Evolutionary conservation across 2,113 vertebrate genomes (phyloP), one percentile per base, ranked within the genome.

Genomic region (Pycnonotus jocosus): DNA sequence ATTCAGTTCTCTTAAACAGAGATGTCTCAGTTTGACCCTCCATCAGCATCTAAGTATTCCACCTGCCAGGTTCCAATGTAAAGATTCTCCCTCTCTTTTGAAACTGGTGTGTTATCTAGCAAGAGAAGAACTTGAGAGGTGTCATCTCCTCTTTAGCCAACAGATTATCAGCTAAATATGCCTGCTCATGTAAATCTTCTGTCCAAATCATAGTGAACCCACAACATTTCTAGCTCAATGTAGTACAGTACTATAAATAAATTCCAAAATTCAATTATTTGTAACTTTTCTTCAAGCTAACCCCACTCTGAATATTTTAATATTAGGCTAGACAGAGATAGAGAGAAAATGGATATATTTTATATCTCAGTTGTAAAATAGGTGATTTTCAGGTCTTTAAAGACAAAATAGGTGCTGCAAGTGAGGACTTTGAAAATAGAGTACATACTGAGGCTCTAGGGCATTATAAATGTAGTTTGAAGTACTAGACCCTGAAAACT

Each of bases 391-490:
- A 50, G 23, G 22, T 33, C 19, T 89, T 57, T 79, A 47, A 70
- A 66, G 11, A 51, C 25, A 61, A 79, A 85, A 74, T 28, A 61
- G 12, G 7, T 53, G 12, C 9, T 68, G 24, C 35, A 88, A 80
- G 3, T n/a, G 6, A 60, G 18, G 12, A 25, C 8, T 58, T 91
- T 31, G 33, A 50, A 83, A 93, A 77, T 0, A 50, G 37, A 40
- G 22, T 37, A 12, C 2, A 6, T 35, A 9, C 5, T 27, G 24
- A 61, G 3, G 4, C 10, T 76, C 30, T 3, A 2, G 11, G 20
- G 5, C 35, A 47, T 83, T 45, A 14, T 65, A 91, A 64, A 79
- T 33, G 19, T 6, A 60, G 7, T 44, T 74, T 50, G 30, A 54
- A 21, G 8, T 53, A 72, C 12, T 13, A 81, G 48, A 70, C 0